A percentile compares a stretch with the other conserved stretches of the same genome.
Evolutionary conservation across 2,888 invertebrate species (phyloP).

Genomic region (Crossocerus cetratus): DNA sequence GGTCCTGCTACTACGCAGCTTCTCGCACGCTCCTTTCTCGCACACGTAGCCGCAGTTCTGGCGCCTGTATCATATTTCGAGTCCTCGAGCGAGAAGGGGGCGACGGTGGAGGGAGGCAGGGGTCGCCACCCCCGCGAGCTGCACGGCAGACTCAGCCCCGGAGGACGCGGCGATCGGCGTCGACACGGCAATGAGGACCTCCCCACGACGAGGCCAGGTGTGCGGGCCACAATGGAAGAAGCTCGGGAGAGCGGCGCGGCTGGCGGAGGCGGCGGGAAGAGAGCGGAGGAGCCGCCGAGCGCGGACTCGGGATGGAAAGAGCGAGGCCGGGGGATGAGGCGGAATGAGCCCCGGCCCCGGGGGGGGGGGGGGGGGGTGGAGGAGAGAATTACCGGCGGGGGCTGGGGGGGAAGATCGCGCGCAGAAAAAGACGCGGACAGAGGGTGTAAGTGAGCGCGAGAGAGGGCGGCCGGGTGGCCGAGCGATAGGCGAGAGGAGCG

Average conservation of each 20-base stretch:
- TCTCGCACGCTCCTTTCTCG: slow-evolving; percentile 16
- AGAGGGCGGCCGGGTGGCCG: neutral
- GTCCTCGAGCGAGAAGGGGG: slow-evolving; percentile 24
- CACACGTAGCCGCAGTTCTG: slow-evolving; percentile 29
- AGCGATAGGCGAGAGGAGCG: neutral
- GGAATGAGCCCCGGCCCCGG: neutral
- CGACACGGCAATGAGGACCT: slow-evolving; percentile 63
- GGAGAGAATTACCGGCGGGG: slow-evolving; percentile 8
- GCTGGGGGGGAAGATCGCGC: slow-evolving; percentile 6
- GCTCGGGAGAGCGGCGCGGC: slow-evolving; percentile 45
- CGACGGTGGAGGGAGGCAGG: slow-evolving; percentile 15
- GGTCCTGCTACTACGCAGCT: neutral
- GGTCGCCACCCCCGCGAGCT: slow-evolving; percentile 26
- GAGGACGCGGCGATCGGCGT: slow-evolving; percentile 9
- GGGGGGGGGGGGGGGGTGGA: neutral
- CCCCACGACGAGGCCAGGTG: slow-evolving; percentile 67
- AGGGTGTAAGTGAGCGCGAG: slow-evolving; percentile 1
- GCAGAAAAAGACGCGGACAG: slow-evolving; percentile 8
- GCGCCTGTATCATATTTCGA: slow-evolving; percentile 64
- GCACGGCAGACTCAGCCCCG: neutral
- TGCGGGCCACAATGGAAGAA: slow-evolving; percentile 71
- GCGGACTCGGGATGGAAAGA: slow-evolving; percentile 17
- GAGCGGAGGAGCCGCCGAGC: slow-evolving; percentile 25
- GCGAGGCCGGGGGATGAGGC: neutral
- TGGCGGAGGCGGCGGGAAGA: slow-evolving; percentile 25